Evolutionary conservation across 2,113 vertebrate genomes (phyloP), one percentile per base, ranked within the genome.

Genomic region (Nansenia antarctica): DNA sequence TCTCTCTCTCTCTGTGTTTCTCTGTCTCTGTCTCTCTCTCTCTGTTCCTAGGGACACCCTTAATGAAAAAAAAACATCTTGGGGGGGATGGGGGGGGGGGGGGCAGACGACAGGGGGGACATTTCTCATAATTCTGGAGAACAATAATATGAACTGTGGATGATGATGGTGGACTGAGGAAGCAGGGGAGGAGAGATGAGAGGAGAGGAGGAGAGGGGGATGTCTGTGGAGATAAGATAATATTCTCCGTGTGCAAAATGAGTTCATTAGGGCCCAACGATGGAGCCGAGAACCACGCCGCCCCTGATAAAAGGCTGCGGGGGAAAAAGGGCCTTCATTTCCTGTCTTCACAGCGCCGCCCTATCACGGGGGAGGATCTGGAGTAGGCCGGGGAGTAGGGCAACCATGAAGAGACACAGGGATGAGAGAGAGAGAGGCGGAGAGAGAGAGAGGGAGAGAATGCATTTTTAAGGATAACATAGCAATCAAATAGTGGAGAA

Each of bases 251-350:
- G 67, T 58, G 71, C 80, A 81, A 76, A 82, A 82, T 82, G 65
- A 85, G 83, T 85, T 85, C 76, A 85, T 82, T 82, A 85, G 79
- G 60, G n/a, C n/a, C 12, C 65, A 55, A 63, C 67, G 66, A 65
- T 76, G 80, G 75, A 45, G 58, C 65, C 64, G 73, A 72, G 80
- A 78, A 73, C 62, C 67, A 68, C 69, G 72, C 72, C 66, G 42
- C 8, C 52, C 59, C 65, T 77, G 83, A 85, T 85, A 85, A 80
- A 79, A 65, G 59, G 39, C 37, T 64, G 27, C 65, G 67, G 58
- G 68, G 66, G 55, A 72, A 70, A 52, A 70, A 75, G 73, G 66
- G 54, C 54, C 73, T 82, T 85, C 78, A 82, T 85, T 81, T 85
- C 83, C 80, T 85, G 83, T 64, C 29, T 73, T 73, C 67, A 67